phyloP scores from a whole-genome alignment of 2,113 vertebrate genomes.

The Balaenoptera acutorostrata region DNA sequence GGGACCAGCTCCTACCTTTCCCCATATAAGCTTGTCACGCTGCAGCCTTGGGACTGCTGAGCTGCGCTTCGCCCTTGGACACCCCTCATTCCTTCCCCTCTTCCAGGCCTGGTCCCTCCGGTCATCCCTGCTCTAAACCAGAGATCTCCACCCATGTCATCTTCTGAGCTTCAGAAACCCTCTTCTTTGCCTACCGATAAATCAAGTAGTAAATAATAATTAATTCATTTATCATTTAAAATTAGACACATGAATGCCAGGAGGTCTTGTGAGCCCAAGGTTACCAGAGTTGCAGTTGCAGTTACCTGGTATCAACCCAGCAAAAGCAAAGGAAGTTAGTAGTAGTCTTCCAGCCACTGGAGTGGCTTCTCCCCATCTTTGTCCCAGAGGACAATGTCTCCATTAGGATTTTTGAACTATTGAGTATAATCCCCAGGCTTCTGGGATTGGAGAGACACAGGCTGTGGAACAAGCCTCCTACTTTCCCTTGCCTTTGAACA shows the following conservation, averaged over 20 bases:
- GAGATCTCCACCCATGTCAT: neutral
- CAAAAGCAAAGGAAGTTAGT: conserved; percentile 41
- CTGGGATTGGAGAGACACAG: neutral
- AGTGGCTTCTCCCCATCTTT: neutral
- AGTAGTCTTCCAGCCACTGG: neutral
- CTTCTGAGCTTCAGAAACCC: neutral
- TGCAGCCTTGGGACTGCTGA: neutral
- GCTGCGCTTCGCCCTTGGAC: neutral
- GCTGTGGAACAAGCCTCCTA: neutral
- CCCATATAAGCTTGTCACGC: neutral
- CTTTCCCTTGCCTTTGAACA: neutral
- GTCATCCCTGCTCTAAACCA: neutral
- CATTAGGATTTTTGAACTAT: conserved; percentile 10
- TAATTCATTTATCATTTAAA: conserved; percentile 4
- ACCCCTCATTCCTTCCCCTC: neutral
- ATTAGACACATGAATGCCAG: neutral
- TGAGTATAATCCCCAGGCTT: conserved; percentile 14
- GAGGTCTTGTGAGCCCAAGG: neutral
- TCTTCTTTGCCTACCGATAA: neutral
- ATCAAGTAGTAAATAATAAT: neutral
- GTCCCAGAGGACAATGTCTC: neutral
- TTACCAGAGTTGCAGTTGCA: neutral
- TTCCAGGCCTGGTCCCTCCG: neutral
- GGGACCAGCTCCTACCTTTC: conserved; percentile 33
- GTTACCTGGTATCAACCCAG: neutral